These are phyloP conservation scores for Gryllus bimaculatus DNA, from an alignment of 1,140 invertebrate genomes.

Conservation along the genomic window DNA sequence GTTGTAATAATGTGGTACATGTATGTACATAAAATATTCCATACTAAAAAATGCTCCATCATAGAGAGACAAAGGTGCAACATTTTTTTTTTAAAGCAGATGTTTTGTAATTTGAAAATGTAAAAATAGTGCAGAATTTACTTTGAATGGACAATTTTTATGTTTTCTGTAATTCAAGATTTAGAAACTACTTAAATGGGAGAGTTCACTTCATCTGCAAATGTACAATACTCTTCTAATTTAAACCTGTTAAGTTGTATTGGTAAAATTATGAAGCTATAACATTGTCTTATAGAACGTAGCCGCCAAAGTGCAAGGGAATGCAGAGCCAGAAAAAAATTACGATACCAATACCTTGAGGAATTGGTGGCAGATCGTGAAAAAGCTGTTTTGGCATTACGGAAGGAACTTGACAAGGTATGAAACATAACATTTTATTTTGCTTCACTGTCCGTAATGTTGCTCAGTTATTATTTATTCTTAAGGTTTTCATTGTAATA, in stretches of 20 bases:
- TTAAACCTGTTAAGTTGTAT: no score
- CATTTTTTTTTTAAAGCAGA: not conserved
- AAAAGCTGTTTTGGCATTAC: slow-evolving; percentile 80
- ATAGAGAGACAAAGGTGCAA: not conserved
- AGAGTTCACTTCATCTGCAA: no score
- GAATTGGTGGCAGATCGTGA: slow-evolving; percentile 89
- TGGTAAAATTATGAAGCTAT: not conserved
- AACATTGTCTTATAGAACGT: slow-evolving; percentile 55
- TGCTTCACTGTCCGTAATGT: no score
- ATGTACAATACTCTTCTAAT: no score
- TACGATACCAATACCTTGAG: slow-evolving; percentile 94
- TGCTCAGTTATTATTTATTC: no score
- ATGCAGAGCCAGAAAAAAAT: slow-evolving; percentile 92
- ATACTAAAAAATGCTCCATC: no score
- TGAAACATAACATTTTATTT: slow-evolving; percentile 26
- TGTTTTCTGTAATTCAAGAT: not conserved
- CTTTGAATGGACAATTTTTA: not conserved
- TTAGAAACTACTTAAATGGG: not conserved
- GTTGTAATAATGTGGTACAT: no score
- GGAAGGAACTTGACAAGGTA: slow-evolving; percentile 87
- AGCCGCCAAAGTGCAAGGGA: slow-evolving; percentile 94
- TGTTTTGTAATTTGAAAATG: not conserved
- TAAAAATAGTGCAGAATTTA: not conserved
- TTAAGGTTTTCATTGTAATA: no score
- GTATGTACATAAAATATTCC: no score